These are phyloP conservation scores for Doris montereyensis DNA, from an alignment of 2,888 invertebrate genomes.

Conservation along the genomic window DNA sequence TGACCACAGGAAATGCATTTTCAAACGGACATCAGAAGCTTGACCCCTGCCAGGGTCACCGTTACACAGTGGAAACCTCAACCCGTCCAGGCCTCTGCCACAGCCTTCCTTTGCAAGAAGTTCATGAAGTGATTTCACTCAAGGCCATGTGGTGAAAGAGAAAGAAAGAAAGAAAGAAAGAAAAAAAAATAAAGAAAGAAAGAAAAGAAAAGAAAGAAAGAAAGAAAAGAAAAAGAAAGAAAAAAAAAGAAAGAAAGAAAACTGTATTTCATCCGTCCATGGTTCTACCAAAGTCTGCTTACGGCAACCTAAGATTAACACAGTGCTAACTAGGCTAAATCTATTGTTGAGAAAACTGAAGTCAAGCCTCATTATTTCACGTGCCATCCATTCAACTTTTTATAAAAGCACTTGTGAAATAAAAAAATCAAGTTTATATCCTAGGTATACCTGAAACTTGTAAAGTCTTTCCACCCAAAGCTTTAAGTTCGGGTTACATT, in stretches of 20 bases:
- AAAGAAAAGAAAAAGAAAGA: neutral
- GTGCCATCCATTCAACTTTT: too few species aligned
- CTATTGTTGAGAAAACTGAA: too few species aligned
- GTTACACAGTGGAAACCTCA: slow-evolving; percentile 66
- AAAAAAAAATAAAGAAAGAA: neutral
- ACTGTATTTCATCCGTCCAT: neutral
- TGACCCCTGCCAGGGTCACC: slow-evolving; percentile 70
- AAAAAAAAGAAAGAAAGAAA: neutral
- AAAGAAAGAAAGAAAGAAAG: neutral
- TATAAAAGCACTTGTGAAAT: too few species aligned
- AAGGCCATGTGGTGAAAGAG: neutral
- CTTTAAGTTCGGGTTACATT: too few species aligned
- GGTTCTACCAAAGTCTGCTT: too few species aligned
- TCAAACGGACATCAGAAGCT: slow-evolving; percentile 52
- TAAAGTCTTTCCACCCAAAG: too few species aligned
- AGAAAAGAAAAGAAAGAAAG: neutral
- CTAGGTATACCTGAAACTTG: too few species aligned
- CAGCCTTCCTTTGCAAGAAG: slow-evolving; percentile 66
- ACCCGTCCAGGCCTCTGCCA: slow-evolving; percentile 68
- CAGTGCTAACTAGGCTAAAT: too few species aligned
- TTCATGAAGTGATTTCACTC: slow-evolving; percentile 57
- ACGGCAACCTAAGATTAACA: too few species aligned
- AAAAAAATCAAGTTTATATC: too few species aligned
- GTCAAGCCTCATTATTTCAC: too few species aligned
- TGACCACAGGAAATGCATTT: slow-evolving; percentile 40